These are phyloP conservation scores for Prochilodus magdalenae DNA, from an alignment of 2,113 vertebrate species.

Conservation along the genomic window DNA sequence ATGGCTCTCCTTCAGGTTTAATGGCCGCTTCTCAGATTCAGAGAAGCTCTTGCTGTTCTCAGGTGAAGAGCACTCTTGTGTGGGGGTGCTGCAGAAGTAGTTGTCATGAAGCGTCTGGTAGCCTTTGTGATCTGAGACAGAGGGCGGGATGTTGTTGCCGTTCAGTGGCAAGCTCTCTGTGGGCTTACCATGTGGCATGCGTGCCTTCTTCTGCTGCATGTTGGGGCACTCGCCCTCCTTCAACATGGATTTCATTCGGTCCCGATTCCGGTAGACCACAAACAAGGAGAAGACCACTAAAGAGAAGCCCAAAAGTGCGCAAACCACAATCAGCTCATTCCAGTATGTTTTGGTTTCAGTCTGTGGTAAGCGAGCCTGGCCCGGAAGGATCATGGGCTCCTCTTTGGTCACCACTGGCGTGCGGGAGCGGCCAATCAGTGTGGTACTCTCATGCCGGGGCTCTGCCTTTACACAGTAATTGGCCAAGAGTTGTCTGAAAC, in stretches of 20 bases:
- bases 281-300: constrained; percentile 83
- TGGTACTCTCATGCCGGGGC: constrained; percentile 69
- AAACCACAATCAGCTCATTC: constrained; percentile 93
- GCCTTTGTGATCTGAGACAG: constrained; percentile 87
- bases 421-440: constrained; percentile 73
- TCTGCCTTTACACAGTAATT: constrained; percentile 86
- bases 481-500: constrained; percentile 87
- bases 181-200: constrained; percentile 71
- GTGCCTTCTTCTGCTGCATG: constrained; percentile 82
- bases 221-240: constrained; percentile 82
- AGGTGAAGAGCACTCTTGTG: constrained; percentile 79
- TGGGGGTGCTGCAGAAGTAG: constrained; percentile 82
- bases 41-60: constrained; percentile 81
- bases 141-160: constrained; percentile 76
- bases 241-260: constrained; percentile 88
- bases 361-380: constrained; percentile 67
- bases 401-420: constrained; percentile 62
- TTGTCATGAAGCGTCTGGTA: constrained; percentile 94
- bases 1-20: constrained; percentile 85
- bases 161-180: constrained; percentile 90
- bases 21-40: constrained; percentile 86
- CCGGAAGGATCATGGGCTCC: constrained; percentile 72
- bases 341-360: constrained; percentile 88
- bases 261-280: constrained; percentile 84
- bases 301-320: constrained; percentile 78